A percentile compares a stretch with the other conserved stretches of the same genome.
phyloP scores from a whole-genome alignment of 2,888 invertebrate genomes.

The Halictus ligatus region DNA sequence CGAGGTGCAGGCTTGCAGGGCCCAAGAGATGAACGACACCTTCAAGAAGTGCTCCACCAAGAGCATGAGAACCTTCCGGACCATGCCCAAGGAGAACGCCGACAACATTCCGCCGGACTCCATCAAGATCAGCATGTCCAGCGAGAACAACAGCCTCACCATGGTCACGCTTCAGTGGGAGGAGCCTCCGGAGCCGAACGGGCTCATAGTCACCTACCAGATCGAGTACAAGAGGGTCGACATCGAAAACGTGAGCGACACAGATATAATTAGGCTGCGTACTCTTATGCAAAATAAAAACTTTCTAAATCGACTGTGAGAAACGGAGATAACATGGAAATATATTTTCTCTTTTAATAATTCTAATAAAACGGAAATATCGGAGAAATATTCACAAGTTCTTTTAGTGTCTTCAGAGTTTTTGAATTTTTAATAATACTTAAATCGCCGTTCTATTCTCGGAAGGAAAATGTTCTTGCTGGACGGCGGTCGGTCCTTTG shows the following conservation, averaged over 20 bases:
- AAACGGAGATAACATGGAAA: not conserved
- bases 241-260: constrained; percentile 87
- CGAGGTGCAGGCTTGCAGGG: constrained; percentile 91
- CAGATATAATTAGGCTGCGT: not conserved
- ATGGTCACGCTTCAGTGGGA: constrained; percentile 91
- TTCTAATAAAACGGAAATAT: too few species aligned
- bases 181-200: constrained; percentile 94
- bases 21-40: constrained; percentile 85
- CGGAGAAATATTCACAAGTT: not conserved
- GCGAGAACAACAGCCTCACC: constrained; percentile 83
- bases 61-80: constrained; percentile 85
- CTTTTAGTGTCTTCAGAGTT: not conserved
- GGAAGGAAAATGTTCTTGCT: not conserved
- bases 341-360: not conserved
- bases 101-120: constrained; percentile 80
- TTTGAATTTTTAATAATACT: not conserved
- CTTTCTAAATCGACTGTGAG: not conserved
- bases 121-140: constrained; percentile 71
- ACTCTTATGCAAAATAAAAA: not conserved
- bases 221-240: constrained; percentile 90
- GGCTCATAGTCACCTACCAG: constrained; percentile 93
- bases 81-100: constrained; percentile 81
- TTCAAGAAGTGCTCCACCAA: constrained; percentile 86
- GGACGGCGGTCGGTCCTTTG: not conserved
- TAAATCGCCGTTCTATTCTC: not conserved